These are phyloP conservation scores for Mus musculus DNA, from an alignment of 2,113 vertebrate genomes.

Conservation along the genomic window GRCm39 chr3:109784501-109785000, in stretches of 20 bases:
- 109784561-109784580: conserved; percentile 60
- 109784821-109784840: conserved; percentile 81
- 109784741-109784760: conserved; percentile 73
- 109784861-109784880: not conserved
- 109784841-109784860: not conserved
- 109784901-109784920: not conserved
- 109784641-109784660: conserved; percentile 59
- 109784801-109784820: conserved; percentile 84
- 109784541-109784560: not conserved
- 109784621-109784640: conserved; percentile 67
- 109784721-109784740: conserved; percentile 74
- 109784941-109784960: not conserved
- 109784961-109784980: not conserved
- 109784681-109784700: not conserved
- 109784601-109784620: conserved; percentile 46
- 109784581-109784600: conserved; percentile 64
- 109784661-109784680: conserved; percentile 52
- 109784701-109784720: conserved; percentile 74
- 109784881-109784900: not conserved
- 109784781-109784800: conserved; percentile 77
- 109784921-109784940: not conserved
- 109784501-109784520: conserved; percentile 26
- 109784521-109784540: not conserved
- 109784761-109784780: conserved; percentile 76
- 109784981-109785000: not conserved